Evolutionary conservation across 2,113 vertebrate genomes (phyloP).

Genomic region (Proteles cristata): DNA sequence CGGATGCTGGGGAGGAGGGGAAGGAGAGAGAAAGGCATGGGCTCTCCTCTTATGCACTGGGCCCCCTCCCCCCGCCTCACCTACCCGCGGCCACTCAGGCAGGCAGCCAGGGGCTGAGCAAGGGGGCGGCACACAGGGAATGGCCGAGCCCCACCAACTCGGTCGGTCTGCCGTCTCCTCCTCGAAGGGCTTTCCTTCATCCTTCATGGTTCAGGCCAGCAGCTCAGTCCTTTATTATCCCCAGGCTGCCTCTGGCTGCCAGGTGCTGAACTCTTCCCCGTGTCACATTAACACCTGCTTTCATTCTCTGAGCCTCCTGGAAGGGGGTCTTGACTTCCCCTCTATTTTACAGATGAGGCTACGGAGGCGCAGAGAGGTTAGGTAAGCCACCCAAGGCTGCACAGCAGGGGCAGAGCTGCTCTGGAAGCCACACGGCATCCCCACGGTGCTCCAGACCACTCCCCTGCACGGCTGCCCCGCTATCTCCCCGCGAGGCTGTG

Average conservation of each 20-base stretch:
- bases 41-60: not conserved
- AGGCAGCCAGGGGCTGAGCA: accelerated
- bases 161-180: not conserved
- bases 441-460: not conserved
- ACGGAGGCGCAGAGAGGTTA: not conserved
- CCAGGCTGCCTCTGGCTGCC: too few species aligned
- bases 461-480: accelerated
- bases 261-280: not conserved
- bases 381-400: not conserved
- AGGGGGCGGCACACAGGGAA: too few species aligned
- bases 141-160: not conserved
- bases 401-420: not conserved
- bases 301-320: not conserved
- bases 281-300: accelerated
- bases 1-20: not conserved
- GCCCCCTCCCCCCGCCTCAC: not conserved
- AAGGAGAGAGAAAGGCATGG: accelerated
- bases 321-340: not conserved
- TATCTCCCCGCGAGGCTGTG: not conserved
- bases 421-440: not conserved
- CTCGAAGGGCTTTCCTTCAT: not conserved
- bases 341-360: not conserved
- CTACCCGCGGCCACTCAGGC: accelerated
- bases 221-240: not conserved
- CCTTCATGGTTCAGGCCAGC: not conserved